A percentile compares a stretch with the other conserved stretches of the same genome.
Conservation (phyloP, 2,113 vertebrate species). For the Psammodynastes pulverulentus region DNA sequence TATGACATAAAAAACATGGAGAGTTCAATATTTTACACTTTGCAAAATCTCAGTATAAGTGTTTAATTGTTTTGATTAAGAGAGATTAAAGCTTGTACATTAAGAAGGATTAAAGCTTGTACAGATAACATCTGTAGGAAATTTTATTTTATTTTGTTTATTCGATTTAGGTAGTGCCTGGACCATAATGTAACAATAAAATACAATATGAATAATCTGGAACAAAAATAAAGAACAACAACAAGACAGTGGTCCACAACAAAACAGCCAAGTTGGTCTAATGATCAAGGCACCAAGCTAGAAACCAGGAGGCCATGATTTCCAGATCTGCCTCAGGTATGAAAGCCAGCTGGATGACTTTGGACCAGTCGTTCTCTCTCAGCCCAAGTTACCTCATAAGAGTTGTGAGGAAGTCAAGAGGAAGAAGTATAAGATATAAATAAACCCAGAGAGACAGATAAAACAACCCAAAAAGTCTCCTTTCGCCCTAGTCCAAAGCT, state of each 20-base stretch:
- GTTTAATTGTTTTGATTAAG: neutral
- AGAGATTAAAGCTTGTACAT: neutral
- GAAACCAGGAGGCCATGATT: neutral
- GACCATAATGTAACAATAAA: neutral
- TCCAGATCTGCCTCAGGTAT: neutral
- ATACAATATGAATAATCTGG: neutral
- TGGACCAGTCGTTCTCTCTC: neutral
- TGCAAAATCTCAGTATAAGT: neutral
- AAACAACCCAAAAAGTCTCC: neutral
- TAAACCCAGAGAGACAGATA: neutral
- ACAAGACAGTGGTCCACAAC: neutral
- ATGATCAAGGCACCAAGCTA: neutral
- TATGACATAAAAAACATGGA: neutral
- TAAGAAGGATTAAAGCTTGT: neutral
- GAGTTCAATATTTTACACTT: neutral
- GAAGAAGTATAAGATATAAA: too few species aligned
- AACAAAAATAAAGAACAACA: neutral
- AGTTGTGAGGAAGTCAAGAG: too few species aligned
- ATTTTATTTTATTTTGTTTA: neutral
- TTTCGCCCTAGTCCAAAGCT: neutral
- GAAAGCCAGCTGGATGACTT: neutral
- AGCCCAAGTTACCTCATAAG: neutral
- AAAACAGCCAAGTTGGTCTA: neutral
- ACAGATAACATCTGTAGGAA: neutral
- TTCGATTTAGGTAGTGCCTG: neutral